A percentile compares a stretch with the other conserved stretches of the same genome.
Evolutionary conservation across 2,797 vertebrate genomes (phyloP).

Genomic region (Lithobates sylvaticus): DNA sequence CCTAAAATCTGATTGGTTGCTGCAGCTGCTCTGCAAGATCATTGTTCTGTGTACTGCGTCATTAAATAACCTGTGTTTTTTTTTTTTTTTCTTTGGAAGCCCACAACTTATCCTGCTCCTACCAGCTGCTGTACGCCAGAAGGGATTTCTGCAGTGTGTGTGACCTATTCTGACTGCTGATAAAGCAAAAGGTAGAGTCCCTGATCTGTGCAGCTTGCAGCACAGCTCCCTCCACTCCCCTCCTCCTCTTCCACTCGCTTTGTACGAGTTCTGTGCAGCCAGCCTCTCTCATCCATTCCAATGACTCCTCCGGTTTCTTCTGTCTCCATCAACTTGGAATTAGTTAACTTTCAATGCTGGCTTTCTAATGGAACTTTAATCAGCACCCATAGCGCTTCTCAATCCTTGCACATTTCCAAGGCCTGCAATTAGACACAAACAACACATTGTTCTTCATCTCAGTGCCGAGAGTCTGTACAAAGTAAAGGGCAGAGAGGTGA

Average conservation of each 20-base stretch:
- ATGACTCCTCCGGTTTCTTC: not conserved
- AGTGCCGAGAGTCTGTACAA: too few species aligned
- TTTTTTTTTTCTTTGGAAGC: too few species aligned
- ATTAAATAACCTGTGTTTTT: too few species aligned
- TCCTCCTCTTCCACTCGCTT: not conserved
- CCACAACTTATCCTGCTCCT: not conserved
- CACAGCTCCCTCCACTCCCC: too few species aligned
- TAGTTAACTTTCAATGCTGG: slow-evolving; percentile 30
- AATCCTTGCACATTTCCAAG: slow-evolving; percentile 7
- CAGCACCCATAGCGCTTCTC: not conserved
- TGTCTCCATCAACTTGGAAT: slow-evolving; percentile 27
- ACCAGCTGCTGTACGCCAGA: not conserved
- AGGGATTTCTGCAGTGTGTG: slow-evolving; percentile 45
- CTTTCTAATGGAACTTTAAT: slow-evolving; percentile 35
- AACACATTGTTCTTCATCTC: slow-evolving; percentile 1
- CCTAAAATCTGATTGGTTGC: too few species aligned
- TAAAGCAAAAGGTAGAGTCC: slow-evolving; percentile 20
- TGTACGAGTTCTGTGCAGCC: not conserved
- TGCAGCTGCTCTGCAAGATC: too few species aligned
- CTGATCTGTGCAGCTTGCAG: slow-evolving; percentile 33
- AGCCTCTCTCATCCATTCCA: slow-evolving; percentile 3
- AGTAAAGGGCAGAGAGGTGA: too few species aligned
- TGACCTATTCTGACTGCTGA: slow-evolving; percentile 52
- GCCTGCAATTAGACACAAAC: slow-evolving; percentile 22
- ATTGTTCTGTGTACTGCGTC: too few species aligned